Base-by-base conservation (phyloP, 1,140 invertebrate genomes). In the Prorops nasuta region DNA sequence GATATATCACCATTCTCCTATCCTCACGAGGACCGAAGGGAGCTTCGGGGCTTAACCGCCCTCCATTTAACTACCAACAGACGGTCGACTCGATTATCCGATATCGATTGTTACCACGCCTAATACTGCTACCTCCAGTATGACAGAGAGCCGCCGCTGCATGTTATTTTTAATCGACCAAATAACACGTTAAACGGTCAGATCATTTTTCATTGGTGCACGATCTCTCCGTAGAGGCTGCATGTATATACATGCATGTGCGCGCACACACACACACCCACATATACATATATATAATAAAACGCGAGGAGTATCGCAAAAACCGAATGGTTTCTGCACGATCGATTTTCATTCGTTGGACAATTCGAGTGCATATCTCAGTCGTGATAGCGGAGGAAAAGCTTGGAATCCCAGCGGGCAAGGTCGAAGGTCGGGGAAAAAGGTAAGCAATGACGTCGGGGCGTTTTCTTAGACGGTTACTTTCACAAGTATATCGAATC, bases 81-180 rank as follows among this genome's bases (percentile, higher is more conserved):
- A 60, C 58, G 57, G 34, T 45, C 44, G 38, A 52, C 56, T 56
- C 53, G 58, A 60, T 60, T 56, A 49, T 37, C 52, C 49, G 53
- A 56, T 60, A 60, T 60, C 58, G 58, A 60, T 56, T 58, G 57
- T 40, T 16, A 18, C 18, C 22, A 24, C 42, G 28, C 52, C 49
- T 47, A 54, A 41, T 54, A 28, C 37, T 7, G 19, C 32, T 12
- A 35, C 45, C 16, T 44, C 51, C 18, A 54, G 39, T 37, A 31
- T 49, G 48, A 22, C 46, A 28, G 48, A 52, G 52, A 49, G 51
- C 55, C 39, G 42, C 42, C 28, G 35, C 17, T 38, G 44, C n/a
- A n/a, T n/a, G n/a, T n/a, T n/a, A 60, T 51, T 60, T 56, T 60
- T 60, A 49, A 54, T 37, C 51, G 43, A 24, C 18, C 46, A 49